Evolutionary conservation across 2,888 invertebrate species (phyloP).

Genomic region (Herminia tarsipennalis): DNA sequence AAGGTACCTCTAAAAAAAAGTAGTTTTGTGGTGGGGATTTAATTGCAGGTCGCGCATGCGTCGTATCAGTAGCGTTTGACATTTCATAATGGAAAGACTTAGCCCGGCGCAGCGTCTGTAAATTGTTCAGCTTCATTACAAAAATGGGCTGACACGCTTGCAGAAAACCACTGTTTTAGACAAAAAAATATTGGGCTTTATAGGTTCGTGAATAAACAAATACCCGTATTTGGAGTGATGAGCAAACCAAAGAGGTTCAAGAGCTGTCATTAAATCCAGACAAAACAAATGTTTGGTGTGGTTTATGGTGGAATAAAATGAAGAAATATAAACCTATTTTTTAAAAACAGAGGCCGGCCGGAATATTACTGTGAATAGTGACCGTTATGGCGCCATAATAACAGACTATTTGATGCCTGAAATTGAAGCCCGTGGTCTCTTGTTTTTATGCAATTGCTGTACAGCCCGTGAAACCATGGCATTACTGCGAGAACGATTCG

Average conservation of each 20-base stretch:
- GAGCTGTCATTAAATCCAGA: conserved; percentile 48
- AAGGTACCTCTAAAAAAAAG: too few species aligned
- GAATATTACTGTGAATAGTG: conserved; percentile 50
- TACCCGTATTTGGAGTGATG: conserved; percentile 4
- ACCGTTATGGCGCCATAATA: conserved; percentile 46
- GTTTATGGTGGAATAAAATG: conserved; percentile 53
- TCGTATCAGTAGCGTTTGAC: too few species aligned
- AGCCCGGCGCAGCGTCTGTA: too few species aligned
- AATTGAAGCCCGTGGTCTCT: conserved; percentile 33
- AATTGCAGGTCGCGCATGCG: too few species aligned
- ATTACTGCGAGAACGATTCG: conserved; percentile 38
- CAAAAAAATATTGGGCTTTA: too few species aligned
- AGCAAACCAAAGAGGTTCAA: conserved; percentile 27
- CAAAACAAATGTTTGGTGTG: conserved; percentile 59
- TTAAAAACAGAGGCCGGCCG: conserved; percentile 52
- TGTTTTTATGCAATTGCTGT: conserved; percentile 37
- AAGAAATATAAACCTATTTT: conserved; percentile 57
- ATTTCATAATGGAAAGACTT: too few species aligned
- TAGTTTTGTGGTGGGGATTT: too few species aligned
- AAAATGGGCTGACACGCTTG: too few species aligned
- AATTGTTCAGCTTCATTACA: too few species aligned
- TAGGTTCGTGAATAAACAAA: too few species aligned
- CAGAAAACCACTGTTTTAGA: too few species aligned
- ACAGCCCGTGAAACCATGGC: conserved; percentile 44
- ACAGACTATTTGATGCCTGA: conserved; percentile 41